Evolutionary conservation across 1,140 invertebrate species (phyloP), one percentile per base, ranked within the genome.

Genomic region (Heliconius congener): DNA sequence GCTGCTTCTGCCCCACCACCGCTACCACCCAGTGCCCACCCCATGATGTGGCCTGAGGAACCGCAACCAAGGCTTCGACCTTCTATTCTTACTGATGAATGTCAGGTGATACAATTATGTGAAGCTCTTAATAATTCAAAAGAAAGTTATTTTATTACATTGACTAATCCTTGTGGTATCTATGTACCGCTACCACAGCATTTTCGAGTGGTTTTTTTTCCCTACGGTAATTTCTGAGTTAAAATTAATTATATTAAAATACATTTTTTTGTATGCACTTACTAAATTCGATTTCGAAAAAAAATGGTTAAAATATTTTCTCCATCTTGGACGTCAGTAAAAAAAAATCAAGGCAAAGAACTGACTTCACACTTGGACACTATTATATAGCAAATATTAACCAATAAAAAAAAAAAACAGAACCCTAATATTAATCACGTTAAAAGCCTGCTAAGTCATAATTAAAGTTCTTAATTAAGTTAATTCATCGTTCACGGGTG

Each of bases 11-110:
- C 86, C 0, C 90, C 90, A 0, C 87, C 85, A 0, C 89, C 89
- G 0, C 52, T 93, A 60, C 91, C 90, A 2, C 82, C 85, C 9
- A 87, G 83, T 39, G 88, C 90, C 1, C 84, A 91, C 46, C 89
- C 89, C 5, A 82, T 90, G 74, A 83, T 91, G 85, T 92, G 91
- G 91, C 85, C 86, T 0, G 91, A 93, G 34, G 87, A 92, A 71
- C 86, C 86, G 0, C 75, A 84, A 19, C 89, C 90, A 0, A 86
- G 81, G 42, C 76, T 90, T 8, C 76, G 87, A n/a, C 87, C 91
- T 13, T 85, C 86, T 19, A 73, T 85, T 4, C 86, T 85, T n/a
- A 82, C 89, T 72, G 92, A 93, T 85, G 88, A 92, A 76, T 92
- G 90, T 74, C 92, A 93, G 86, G 92, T 92, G 76, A 82, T 27